Conservation (phyloP, 2,888 invertebrate genomes). For the Therioaphis trifolii region DNA sequence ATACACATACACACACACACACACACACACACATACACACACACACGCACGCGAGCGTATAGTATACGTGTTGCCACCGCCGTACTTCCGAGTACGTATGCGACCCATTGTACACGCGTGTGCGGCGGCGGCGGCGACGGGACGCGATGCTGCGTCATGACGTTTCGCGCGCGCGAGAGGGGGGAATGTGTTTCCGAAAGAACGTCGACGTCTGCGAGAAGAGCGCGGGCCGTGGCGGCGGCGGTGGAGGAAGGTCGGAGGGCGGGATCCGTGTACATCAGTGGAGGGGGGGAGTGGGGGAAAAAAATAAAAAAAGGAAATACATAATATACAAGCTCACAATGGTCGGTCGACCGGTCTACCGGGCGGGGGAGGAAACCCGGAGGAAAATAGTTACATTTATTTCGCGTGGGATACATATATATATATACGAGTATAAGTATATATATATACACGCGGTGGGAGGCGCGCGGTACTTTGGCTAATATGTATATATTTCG, state of each 20-base stretch:
- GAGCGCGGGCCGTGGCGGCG: background rate
- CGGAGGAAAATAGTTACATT: constrained; percentile 56
- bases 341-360: background rate
- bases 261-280: background rate
- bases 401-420: constrained; percentile 29
- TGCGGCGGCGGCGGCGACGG: background rate
- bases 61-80: background rate
- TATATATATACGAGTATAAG: background rate
- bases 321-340: no score
- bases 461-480: no score
- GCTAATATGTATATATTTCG: constrained; percentile 46
- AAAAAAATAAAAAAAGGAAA: background rate
- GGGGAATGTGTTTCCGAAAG: constrained; percentile 50
- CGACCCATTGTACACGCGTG: constrained; percentile 32
- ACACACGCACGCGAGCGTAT: no score
- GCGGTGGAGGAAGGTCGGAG: background rate
- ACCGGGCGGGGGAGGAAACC: background rate
- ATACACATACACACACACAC: background rate
- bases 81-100: constrained; percentile 9
- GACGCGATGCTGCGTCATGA: constrained; percentile 46
- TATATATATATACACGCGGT: background rate
- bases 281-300: background rate
- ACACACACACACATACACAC: no score
- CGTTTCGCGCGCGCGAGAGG: constrained; percentile 29
- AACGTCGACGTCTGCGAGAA: background rate